Base-by-base conservation (phyloP, 2,797 vertebrate species). In the Poeciliopsis paucimaculata region DNA sequence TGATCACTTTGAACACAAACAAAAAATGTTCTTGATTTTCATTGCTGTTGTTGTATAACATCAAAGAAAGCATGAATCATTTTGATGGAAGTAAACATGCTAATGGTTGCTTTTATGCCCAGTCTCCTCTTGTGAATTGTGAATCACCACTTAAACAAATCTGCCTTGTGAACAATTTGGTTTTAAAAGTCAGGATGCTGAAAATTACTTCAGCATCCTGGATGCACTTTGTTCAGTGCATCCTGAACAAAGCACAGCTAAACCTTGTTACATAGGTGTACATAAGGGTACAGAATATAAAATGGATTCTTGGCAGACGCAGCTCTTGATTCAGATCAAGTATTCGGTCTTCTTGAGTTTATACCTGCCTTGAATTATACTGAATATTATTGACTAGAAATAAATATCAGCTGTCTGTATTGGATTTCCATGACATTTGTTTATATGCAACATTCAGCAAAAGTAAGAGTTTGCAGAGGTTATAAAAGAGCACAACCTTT, bases 11-110 rank as follows among this genome's bases (percentile, higher is more conserved):
- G 16, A 51, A 3, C 73, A 78, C 57, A 74, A 76, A 78, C 57
- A 75, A 41, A 36, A 57, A 15, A 78, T 73, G 41, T 73, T 78
- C 53, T 26, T n/a, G 66, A 8, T 88, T 39, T 70, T 64, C 23
- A 43, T 1, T 46, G 62, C 46, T 76, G 0, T 1, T 0, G 60
- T 71, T 85, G 31, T 8, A 2, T 60, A 77, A 78, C 2, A 4
- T 8, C 73, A 36, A 82, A 28, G 78, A 76, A 73, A 62, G 0
- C 41, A 23, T 2, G 72, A 78, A 73, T 79, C 55, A 57, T 34
- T 60, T 15, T 8, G 1, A 82, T 4, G 16, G 12, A 74, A 28
- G 41, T 60, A 74, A 79, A 76, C 6, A 39, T 34, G 20, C 66
- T 15, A 49, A 73, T 80, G 10, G 72, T 74, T 34, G 11, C 53